Percentiles rank a stretch among this genome's conserved stretches.
Evolutionary conservation across 2,113 vertebrate species (phyloP).

Genomic region (Pedetes capensis): DNA sequence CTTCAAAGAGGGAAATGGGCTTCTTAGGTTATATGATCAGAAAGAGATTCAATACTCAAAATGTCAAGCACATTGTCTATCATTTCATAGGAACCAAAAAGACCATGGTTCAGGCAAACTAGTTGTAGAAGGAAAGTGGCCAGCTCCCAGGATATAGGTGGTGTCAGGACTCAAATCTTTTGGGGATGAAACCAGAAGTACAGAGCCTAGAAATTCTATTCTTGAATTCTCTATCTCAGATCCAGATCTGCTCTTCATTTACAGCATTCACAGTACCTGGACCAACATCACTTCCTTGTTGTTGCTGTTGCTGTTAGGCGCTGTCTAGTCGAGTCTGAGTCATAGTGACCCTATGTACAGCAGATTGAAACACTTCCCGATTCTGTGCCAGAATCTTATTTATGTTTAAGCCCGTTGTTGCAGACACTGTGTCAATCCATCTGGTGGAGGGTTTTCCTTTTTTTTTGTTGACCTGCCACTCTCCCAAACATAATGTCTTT

Average conservation of each 20-base stretch:
- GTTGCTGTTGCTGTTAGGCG: no score
- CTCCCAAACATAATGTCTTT: no score
- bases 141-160: neutral
- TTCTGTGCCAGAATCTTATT: no score
- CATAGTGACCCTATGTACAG: no score
- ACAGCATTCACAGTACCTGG: neutral
- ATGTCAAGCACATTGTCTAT: neutral
- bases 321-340: no score
- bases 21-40: neutral
- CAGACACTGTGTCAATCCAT: no score
- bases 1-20: neutral
- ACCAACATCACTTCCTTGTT: neutral
- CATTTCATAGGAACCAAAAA: neutral
- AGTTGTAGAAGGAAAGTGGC: neutral
- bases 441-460: no score
- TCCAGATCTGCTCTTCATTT: neutral
- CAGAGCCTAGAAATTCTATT: neutral
- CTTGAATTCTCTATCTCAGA: neutral
- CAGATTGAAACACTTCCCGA: no score
- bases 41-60: neutral
- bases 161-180: neutral
- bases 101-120: no score
- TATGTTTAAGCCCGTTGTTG: no score
- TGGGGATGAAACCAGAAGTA: neutral
- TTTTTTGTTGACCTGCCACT: no score